Evolutionary conservation across 2,113 vertebrate species (phyloP), one percentile per base, ranked within the genome.

Genomic region (Cercopithecus mona): DNA sequence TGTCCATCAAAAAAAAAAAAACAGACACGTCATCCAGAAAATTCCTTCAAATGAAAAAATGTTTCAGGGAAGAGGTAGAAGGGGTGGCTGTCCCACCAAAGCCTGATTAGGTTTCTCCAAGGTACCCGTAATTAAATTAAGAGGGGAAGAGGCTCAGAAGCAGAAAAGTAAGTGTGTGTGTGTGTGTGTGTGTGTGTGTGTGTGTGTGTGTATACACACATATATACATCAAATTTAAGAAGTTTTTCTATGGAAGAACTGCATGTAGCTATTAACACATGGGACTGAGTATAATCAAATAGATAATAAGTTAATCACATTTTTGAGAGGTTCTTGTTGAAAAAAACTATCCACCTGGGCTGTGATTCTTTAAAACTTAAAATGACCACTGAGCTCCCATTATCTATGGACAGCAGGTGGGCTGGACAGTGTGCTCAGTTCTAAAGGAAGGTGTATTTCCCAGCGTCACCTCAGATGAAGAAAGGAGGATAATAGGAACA

Each of bases 221-320:
- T 3, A 59, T 2, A 85, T 25, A 90, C 5, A 88, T 45, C 43
- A 95, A 57, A 94, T 82, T 82, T 78, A 85, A 43, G 11, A 64
- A 73, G 7, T 27, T 95, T 92, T 86, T 79, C 59, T 76, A 22
- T 40, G 88, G 88, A 92, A 92, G 9, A 82, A 75, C 18, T 80
- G 2, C 40, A 7, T 86, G n/a, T 78, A 22, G 48, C 20, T 95
- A 70, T 96, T 52, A 59, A 32, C 12, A 64, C 64, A 72, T n/a
- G 30, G 57, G 90, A 59, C 38, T 72, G 75, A 95, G 59, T 55
- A 70, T n/a, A 68, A 84, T 96, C 32, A 84, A 75, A 93, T 72
- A 76, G 35, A 52, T 88, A 88, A 88, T 61, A 82, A 84, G 59
- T 14, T 70, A 92, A 50, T 38, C 70, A 16, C 30, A 61, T 79